phyloP scores from a whole-genome alignment of 2,888 invertebrate species.

The Tinea trinotella region DNA sequence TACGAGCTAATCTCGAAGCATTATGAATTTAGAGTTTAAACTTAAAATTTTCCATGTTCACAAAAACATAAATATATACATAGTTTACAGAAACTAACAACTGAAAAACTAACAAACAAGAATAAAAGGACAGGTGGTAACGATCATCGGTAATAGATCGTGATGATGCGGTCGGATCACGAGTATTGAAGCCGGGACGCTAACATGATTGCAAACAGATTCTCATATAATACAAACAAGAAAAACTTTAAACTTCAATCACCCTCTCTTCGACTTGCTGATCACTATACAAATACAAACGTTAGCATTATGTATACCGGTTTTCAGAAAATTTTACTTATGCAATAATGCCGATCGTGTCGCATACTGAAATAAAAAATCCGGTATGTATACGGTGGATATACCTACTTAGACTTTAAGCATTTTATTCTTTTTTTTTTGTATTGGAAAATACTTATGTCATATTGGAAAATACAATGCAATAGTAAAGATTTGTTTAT shows the following conservation, averaged over 20 bases:
- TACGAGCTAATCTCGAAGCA: no score
- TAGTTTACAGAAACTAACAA: no score
- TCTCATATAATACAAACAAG: slow-evolving; percentile 2
- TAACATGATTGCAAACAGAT: slow-evolving; percentile 15
- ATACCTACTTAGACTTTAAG: no score
- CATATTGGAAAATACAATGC: no score
- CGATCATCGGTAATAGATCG: slow-evolving; percentile 1
- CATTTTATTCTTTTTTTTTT: neutral
- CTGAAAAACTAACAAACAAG: no score
- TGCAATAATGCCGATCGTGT: neutral
- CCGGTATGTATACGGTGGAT: neutral
- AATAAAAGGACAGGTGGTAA: slow-evolving; percentile 5
- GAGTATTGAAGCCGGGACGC: slow-evolving; percentile 11
- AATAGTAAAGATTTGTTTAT: no score
- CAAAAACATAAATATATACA: no score
- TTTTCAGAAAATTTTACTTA: neutral
- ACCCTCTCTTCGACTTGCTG: neutral
- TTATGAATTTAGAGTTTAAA: no score
- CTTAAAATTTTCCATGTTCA: no score
- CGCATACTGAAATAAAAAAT: neutral
- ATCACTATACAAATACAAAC: slow-evolving; percentile 2
- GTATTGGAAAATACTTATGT: neutral
- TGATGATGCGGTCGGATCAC: neutral
- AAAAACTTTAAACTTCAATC: slow-evolving; percentile 5
- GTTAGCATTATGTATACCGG: neutral